These are phyloP conservation scores for Neolamprologus sp. DNA, from an alignment of 2,113 vertebrate genomes.

Conservation along the genomic window DNA sequence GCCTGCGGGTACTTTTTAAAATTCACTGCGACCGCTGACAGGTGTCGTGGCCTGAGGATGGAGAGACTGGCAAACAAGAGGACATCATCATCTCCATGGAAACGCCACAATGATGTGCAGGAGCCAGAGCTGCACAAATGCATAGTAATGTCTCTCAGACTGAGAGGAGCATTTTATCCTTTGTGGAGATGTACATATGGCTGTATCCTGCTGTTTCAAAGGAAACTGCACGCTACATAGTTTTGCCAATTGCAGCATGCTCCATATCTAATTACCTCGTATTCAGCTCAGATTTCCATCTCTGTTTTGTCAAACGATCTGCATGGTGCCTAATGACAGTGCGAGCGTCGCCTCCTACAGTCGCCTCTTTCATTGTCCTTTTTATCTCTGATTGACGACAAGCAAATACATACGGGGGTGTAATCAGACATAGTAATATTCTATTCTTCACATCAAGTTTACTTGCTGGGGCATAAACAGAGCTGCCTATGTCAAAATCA, in stretches of 20 bases:
- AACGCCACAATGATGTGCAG: conserved; percentile 32
- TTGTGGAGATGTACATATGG: conserved; percentile 3
- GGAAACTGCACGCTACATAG: neutral
- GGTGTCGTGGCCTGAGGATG: conserved; percentile 14
- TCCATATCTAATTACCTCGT: conserved; percentile 33
- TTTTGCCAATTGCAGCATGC: conserved; percentile 16
- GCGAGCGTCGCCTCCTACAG: conserved; percentile 10
- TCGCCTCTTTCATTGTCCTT: conserved; percentile 26
- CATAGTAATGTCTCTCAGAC: conserved; percentile 18
- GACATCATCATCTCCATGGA: conserved; percentile 47
- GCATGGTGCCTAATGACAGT: conserved; percentile 16
- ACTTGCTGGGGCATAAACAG: neutral
- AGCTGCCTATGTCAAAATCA: neutral
- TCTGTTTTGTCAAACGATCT: conserved; percentile 38
- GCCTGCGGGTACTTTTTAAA: neutral
- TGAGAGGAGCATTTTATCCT: neutral
- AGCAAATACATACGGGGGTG: neutral
- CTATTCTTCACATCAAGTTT: conserved; percentile 5
- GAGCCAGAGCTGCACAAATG: conserved; percentile 7
- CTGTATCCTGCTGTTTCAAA: conserved; percentile 1
- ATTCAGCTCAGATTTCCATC: conserved; percentile 35
- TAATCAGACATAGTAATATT: conserved; percentile 16
- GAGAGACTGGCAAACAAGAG: conserved; percentile 23
- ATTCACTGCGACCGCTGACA: conserved; percentile 8
- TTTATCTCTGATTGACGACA: conserved; percentile 12